Base-by-base conservation (phyloP, 2,113 vertebrate genomes). In the Falcunculus frontatus region DNA sequence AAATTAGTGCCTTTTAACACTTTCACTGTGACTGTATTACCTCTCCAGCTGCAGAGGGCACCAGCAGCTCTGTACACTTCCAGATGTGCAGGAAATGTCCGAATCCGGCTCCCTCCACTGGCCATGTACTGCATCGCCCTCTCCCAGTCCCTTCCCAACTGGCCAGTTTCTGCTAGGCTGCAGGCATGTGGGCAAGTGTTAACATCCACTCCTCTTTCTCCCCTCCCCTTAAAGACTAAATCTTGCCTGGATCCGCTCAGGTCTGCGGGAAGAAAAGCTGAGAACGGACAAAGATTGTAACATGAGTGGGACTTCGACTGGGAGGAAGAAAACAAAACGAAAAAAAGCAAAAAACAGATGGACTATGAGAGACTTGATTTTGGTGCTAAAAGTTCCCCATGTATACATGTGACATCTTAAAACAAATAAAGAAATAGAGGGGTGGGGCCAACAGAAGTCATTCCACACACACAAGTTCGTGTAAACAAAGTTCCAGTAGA, bases 371-470 rank as follows among this genome's bases (percentile, higher is more conserved):
- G 98, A 98, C 98, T 98, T 96, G 97, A 97, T 97, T 98, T 98
- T 98, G 98, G 98, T 98, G 98, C 98, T 98, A 98, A 98, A 96
- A 95, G 97, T 97, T 98, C 98, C 98, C 98, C 97, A 32, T 98
- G 97, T 98, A 98, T 98, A 98, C 98, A 98, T 98, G 96, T 98
- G 97, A 98, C 90, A 98, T 97, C 98, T 96, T 97, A 93, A 95
- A 95, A 93, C 93, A 97, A 97, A 92, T 89, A 96, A 92, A 96
- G 91, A 89, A 75, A 94, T 93, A 90, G 96, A 97, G 95, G 97
- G 97, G 97, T 98, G 97, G 98, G 96, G 98, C 98, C 95, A 98
- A 98, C 97, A 98, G 98, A 99, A 98, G 99, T 98, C 98, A 98
- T 99, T 99, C 98, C 98, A 98, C 98, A 98, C 98, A 95, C 91